Percentiles rank a stretch among this genome's conserved stretches.
Conservation (phyloP, 35 echinoderm and acorn worm species). For the Nesometra sesokonis region DNA sequence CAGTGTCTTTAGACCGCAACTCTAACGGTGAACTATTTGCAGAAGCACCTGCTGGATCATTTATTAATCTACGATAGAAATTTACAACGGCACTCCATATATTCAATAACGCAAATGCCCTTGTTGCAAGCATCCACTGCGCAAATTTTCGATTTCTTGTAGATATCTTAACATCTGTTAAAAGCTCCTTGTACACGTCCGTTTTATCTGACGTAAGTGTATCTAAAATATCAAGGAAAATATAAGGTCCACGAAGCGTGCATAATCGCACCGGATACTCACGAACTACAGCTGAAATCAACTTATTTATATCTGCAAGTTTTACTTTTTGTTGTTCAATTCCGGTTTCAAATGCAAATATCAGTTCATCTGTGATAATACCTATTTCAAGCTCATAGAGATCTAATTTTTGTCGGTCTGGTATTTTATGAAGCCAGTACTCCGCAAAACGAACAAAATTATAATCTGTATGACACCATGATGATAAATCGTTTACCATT, state of each 20-base stretch:
- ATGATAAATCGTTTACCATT: slow-evolving; percentile 45
- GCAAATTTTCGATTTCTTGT: slow-evolving; percentile 66
- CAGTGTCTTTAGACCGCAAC: not conserved
- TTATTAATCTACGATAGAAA: slow-evolving; percentile 52
- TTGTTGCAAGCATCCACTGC: slow-evolving; percentile 59
- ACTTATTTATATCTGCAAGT: slow-evolving; percentile 34
- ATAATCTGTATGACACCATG: slow-evolving; percentile 52
- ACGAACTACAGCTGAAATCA: slow-evolving; percentile 46
- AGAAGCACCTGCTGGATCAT: not conserved
- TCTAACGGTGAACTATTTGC: not conserved
- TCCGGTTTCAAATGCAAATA: slow-evolving; percentile 42
- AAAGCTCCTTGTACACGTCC: slow-evolving; percentile 53
- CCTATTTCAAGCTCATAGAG: slow-evolving; percentile 71
- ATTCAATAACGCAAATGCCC: slow-evolving; percentile 71
- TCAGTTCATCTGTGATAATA: slow-evolving; percentile 72
- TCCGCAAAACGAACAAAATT: slow-evolving; percentile 88
- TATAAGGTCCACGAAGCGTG: slow-evolving; percentile 46
- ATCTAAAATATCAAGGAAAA: slow-evolving; percentile 80
- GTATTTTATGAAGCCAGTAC: slow-evolving; percentile 78
- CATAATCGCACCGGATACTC: slow-evolving; percentile 73
- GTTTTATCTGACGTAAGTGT: slow-evolving; percentile 77
- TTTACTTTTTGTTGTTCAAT: slow-evolving; percentile 36
- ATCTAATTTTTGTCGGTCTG: slow-evolving; percentile 56
- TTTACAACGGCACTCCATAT: slow-evolving; percentile 68
- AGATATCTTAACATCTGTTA: slow-evolving; percentile 66